Conservation (phyloP, 2,113 vertebrate species). For the rat (Rattus norvegicus) region GRCr8 NC_086039.1:113853501-113854000, state of each 20-base stretch:
- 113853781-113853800: not conserved
- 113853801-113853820: not conserved
- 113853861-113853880: not conserved
- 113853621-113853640: not conserved
- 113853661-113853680: not conserved
- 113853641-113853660: not conserved
- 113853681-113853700: not conserved
- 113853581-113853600: not conserved
- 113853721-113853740: not conserved
- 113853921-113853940: no score
- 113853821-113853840: no score
- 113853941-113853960: no score
- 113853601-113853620: not conserved
- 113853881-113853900: not conserved
- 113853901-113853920: no score
- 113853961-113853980: not conserved
- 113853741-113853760: not conserved
- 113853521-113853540: not conserved
- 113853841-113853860: no score
- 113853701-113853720: not conserved
- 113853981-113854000: not conserved
- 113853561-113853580: not conserved
- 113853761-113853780: not conserved
- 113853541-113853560: conserved; percentile 17
- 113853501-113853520: not conserved